Percentiles rank a stretch among this genome's conserved stretches.
phyloP scores from a whole-genome alignment of 35 echinoderm and acorn worm species.

The Apostichopus japonicus region DNA sequence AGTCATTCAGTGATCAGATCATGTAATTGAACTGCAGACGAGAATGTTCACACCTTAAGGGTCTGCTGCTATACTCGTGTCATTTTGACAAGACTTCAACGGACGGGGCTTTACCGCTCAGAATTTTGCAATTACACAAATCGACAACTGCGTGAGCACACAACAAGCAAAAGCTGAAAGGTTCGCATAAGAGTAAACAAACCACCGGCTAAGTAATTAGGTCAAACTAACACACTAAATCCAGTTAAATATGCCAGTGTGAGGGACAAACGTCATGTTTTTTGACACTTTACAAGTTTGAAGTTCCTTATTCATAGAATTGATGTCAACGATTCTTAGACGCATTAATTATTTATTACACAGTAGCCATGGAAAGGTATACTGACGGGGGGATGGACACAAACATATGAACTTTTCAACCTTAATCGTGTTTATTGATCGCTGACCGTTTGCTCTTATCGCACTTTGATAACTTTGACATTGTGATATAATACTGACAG shows the following conservation, averaged over 20 bases:
- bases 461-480: too few relatives aligned
- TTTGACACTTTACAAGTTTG: too few relatives aligned
- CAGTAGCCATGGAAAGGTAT: neutral
- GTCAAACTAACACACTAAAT: neutral
- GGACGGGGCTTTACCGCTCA: neutral
- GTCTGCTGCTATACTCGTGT: too few relatives aligned
- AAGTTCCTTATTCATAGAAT: neutral
- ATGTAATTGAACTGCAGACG: too few relatives aligned
- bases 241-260: neutral
- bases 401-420: neutral
- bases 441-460: too few relatives aligned
- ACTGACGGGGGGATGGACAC: neutral
- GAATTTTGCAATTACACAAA: neutral
- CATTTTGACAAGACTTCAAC: too few relatives aligned
- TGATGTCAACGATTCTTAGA: neutral
- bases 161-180: neutral
- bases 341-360: neutral
- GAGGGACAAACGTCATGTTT: neutral
- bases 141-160: neutral
- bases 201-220: neutral
- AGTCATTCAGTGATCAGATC: too few relatives aligned
- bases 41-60: too few relatives aligned
- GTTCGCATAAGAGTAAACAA: neutral
- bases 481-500: too few relatives aligned
- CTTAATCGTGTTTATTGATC: too few relatives aligned